These are phyloP conservation scores for Drosophila longiperda DNA, from an alignment of 2,888 invertebrate genomes.

Conservation along the genomic window DNA sequence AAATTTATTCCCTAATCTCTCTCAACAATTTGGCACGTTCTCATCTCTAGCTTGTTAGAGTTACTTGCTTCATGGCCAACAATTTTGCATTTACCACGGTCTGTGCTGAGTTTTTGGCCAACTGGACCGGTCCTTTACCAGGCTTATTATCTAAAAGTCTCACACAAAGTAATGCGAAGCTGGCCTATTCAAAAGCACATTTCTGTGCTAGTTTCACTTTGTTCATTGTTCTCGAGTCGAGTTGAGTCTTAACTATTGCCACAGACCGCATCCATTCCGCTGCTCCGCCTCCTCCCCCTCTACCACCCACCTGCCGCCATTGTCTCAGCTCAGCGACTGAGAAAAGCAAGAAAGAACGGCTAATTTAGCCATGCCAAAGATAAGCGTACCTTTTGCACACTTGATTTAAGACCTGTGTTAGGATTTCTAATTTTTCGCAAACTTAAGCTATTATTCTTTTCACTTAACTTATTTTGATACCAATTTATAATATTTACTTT, in stretches of 20 bases:
- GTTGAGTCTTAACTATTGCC: constrained; percentile 30
- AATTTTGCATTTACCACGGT: constrained; percentile 26
- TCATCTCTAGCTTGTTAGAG: constrained; percentile 30
- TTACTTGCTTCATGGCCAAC: constrained; percentile 25
- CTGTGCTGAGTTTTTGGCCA: constrained; percentile 23
- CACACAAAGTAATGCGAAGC: constrained; percentile 17
- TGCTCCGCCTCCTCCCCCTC: background rate
- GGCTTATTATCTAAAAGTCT: constrained; percentile 59
- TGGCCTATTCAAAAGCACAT: constrained; percentile 31
- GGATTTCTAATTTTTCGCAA: background rate
- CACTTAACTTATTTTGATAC: background rate
- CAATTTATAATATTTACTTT: background rate
- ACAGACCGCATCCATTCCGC: background rate
- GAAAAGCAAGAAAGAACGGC: background rate
- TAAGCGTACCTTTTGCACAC: background rate
- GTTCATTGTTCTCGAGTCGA: constrained; percentile 59
- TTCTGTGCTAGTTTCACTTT: constrained; percentile 67
- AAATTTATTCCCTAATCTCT: background rate
- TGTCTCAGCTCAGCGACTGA: constrained; percentile 17
- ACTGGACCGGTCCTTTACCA: constrained; percentile 35
- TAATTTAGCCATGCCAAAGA: background rate
- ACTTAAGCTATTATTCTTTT: background rate
- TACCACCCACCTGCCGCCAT: background rate
- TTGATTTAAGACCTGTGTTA: background rate
- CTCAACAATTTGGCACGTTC: constrained; percentile 25